Evolutionary conservation across 1,140 invertebrate species (phyloP), one percentile per base, ranked within the genome.

Genomic region (Amyelois transitella): DNA sequence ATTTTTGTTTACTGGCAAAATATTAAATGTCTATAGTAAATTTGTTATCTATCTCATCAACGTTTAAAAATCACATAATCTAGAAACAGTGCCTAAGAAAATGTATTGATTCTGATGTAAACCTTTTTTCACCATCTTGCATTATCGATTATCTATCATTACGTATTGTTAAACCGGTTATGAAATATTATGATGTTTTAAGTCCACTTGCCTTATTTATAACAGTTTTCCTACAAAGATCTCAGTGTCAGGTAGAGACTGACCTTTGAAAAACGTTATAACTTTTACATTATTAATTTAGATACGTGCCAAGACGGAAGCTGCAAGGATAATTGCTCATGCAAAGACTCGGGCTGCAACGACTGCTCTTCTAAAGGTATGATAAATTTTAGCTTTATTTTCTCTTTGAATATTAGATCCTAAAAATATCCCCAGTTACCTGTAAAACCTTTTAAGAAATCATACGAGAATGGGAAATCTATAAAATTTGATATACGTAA

Each of bases 341-440:
- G 80, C 62, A 80, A 81, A 22, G 80, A 83, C 8, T 80, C 77
- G n/a, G 73, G 74, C 21, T 83, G 78, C 24, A 60, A 78, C 71
- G 76, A 85, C 43, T 82, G 77, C 44, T 65, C 79, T 47, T 55
- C 72, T 44, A 60, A 71, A 77, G 81, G 81, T 85, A 72, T 52
- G 21, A 47, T 44, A 45, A 52, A 47, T 47, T 17, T 8, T 50
- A 28, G 25, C 5, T 28, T 28, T 6, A 28, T 5, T 28, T 18
- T 17, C 3, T 17, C 14, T 43, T 6, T 2, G 10, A 28, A 10
- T 28, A 5, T 10, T 28, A 28, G 5, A 6, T 28, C 25, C 10
- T 28, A 28, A 6, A 28, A 28, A 6, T 28, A 6, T 28, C 10
- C n/a, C n/a, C n/a, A n/a, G n/a, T n/a, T n/a, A n/a, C n/a, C n/a